phyloP scores from a whole-genome alignment of 92 coral and sea anemone species.

The Parazoanthus swiftii region DNA sequence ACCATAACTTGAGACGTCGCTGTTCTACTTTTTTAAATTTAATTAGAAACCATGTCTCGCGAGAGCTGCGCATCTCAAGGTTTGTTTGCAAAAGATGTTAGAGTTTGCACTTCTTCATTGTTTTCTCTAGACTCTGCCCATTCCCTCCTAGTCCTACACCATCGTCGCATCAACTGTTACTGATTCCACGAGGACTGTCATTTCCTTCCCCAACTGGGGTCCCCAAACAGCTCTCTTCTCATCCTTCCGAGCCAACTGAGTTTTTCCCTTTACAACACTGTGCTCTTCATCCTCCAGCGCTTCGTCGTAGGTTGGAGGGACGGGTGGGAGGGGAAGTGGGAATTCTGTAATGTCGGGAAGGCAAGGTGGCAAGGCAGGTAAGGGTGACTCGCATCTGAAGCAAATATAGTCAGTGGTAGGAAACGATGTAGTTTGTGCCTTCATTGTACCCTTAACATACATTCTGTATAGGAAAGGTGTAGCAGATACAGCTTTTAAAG shows the following conservation, averaged over 20 bases:
- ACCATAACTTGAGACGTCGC: too few species aligned
- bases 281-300: background rate
- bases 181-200: background rate
- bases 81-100: too few species aligned
- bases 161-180: background rate
- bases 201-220: background rate
- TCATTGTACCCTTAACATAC: background rate
- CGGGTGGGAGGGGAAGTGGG: background rate
- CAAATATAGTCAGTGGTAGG: background rate
- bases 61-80: too few species aligned
- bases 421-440: background rate
- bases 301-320: constrained; percentile 18
- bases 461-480: background rate
- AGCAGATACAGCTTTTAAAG: too few species aligned
- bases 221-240: background rate
- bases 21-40: too few species aligned
- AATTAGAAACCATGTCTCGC: too few species aligned
- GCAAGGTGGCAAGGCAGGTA: constrained; percentile 17
- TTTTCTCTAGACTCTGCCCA: background rate
- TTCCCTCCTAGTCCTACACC: background rate
- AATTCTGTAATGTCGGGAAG: constrained; percentile 3
- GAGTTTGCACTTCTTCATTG: too few species aligned
- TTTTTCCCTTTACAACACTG: background rate
- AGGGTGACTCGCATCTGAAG: constrained; percentile 21
- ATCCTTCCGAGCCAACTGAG: background rate